Percentiles rank a stretch among this genome's conserved stretches.
These are phyloP conservation scores for Calypte anna DNA, from an alignment of 2,113 vertebrate genomes.

Conservation along the genomic window DNA sequence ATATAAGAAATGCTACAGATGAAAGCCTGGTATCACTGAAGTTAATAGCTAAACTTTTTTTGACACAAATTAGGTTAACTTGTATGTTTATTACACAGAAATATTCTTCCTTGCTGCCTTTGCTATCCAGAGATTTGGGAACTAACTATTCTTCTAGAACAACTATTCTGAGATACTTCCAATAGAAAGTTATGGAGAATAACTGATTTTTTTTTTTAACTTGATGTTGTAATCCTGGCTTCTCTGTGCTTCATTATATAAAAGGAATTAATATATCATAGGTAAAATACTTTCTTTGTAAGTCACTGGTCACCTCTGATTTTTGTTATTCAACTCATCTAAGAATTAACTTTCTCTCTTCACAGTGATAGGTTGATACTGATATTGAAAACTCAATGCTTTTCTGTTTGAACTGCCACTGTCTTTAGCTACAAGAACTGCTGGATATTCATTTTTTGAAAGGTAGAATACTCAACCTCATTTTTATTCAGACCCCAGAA, in stretches of 20 bases:
- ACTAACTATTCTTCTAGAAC: not conserved
- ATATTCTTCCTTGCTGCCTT: not conserved
- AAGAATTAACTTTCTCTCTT: not conserved
- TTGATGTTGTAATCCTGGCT: not conserved
- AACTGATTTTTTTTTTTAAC: not conserved
- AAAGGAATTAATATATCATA: not conserved
- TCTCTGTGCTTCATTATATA: not conserved
- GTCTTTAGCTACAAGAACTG: not conserved
- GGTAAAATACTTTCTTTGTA: not conserved
- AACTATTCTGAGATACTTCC: not conserved
- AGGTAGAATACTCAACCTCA: not conserved
- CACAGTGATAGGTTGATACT: not conserved
- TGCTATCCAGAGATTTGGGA: not conserved
- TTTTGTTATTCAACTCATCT: not conserved
- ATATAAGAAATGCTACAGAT: not conserved
- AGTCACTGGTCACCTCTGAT: not conserved
- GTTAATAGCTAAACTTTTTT: not conserved
- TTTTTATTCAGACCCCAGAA: conserved; percentile 14
- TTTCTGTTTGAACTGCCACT: not conserved
- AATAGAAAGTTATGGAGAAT: not conserved
- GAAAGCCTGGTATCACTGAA: not conserved
- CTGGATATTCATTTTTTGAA: not conserved
- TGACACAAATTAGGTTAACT: not conserved
- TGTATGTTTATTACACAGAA: not conserved
- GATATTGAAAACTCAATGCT: not conserved